A percentile compares a stretch with the other conserved stretches of the same genome.
Conservation (phyloP, 2,113 vertebrate genomes). For the Vanacampus margaritifer region DNA sequence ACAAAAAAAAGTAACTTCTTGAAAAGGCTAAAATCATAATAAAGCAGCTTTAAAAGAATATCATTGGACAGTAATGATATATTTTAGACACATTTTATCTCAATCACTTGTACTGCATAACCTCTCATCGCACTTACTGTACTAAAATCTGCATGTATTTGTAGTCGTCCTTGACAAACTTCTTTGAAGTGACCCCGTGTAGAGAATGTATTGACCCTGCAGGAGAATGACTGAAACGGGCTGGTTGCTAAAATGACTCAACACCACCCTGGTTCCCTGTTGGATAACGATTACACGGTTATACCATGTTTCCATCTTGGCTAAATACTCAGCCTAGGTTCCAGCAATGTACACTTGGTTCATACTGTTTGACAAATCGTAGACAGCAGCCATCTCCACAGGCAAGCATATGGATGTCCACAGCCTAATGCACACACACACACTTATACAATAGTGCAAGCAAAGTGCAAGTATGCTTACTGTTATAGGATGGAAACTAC, state of each 20-base stretch:
- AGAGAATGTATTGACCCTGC: slow-evolving; percentile 29
- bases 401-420: slow-evolving; percentile 51
- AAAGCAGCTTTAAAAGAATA: background rate
- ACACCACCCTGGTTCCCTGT: slow-evolving; percentile 45
- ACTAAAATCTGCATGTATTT: slow-evolving; percentile 10
- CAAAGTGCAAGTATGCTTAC: background rate
- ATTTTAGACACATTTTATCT: background rate
- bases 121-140: background rate
- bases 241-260: slow-evolving; percentile 57
- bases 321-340: slow-evolving; percentile 50
- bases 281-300: slow-evolving; percentile 53
- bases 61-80: background rate
- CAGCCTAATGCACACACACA: slow-evolving; percentile 15
- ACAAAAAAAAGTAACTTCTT: background rate
- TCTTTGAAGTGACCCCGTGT: slow-evolving; percentile 24
- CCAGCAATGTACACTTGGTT: slow-evolving; percentile 35
- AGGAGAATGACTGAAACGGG: slow-evolving; percentile 42
- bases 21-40: background rate
- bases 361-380: slow-evolving; percentile 56
- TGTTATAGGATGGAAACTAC: too few species aligned
- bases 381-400: slow-evolving; percentile 42
- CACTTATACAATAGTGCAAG: slow-evolving; percentile 1
- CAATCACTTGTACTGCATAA: background rate
- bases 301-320: slow-evolving; percentile 47
- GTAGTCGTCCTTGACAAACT: slow-evolving; percentile 20